Base-by-base conservation (phyloP, 2,797 vertebrate species). In the Myiotriccus ornatus region DNA sequence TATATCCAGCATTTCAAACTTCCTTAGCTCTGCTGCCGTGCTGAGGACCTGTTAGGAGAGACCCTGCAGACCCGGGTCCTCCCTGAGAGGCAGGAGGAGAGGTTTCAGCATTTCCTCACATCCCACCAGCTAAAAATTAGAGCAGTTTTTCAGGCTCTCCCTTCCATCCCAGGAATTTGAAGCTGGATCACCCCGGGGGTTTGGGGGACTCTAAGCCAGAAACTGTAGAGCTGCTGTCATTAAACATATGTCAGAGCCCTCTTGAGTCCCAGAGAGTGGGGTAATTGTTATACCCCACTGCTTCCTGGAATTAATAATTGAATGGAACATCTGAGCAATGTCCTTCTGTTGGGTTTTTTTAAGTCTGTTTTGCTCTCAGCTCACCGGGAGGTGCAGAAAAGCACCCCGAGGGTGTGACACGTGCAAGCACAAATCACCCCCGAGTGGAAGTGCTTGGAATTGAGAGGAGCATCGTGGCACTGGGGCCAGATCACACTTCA, bases 301-400 rank as follows among this genome's bases (percentile, higher is more conserved):
- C 34, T 75, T 64, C 39, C 27, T 10, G 47, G 63, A 65, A 80
- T 93, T 87, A 94, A 87, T 83, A 90, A 90, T 46, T 46, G 57
- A 69, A 32, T 32, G 37, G 52, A 92, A 77, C 39, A 71, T 82
- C 81, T 84, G 74, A 90, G 35, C 71, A 32, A 11, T 14, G 44
- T 75, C 77, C 44, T 90, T 76, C 71, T 77, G 53, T 60, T 73
- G 49, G 67, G 34, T 62, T 2, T n/a, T 63, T 93, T 79, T 77
- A 75, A 32, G 32, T 63, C 59, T 82, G 43, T 53, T 94, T 90
- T 84, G 68, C 88, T 91, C 84, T 95, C 77, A 76, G 77, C 78
- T 90, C 64, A 8, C 25, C 1, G 0, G 52, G 43, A 53, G 44
- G 2, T 70, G 74, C 81, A 84, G 74, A 80, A 93, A 35, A 52